Evolutionary conservation across 2,797 vertebrate genomes (phyloP), one percentile per base, ranked within the genome.

Genomic region (Periparus ater): DNA sequence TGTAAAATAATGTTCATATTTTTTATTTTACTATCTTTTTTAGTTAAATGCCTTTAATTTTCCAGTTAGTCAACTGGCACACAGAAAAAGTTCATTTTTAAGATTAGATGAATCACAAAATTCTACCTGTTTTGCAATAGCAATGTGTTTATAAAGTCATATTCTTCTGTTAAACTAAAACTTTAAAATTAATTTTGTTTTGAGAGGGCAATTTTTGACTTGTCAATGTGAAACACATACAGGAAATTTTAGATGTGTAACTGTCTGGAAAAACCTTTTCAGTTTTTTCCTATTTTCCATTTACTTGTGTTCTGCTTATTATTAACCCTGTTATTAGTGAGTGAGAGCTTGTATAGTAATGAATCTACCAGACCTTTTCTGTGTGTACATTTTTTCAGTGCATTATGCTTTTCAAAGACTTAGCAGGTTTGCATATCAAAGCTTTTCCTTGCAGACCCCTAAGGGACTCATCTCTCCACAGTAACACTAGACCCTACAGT

Each of bases 391-490:
- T 95, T 91, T 96, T 91, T 44, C 47, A 87, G 54, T 90, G 57
- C 79, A 91, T 78, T 96, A 84, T 85, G 50, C 51, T 96, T 96
- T 91, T 65, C 62, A 79, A 96, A 95, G 85, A 58, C 57, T 95
- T 95, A 95, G 53, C 58, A 91, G 34, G 87, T 96, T 96, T 97
- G 83, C 93, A 94, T 96, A 93, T 95, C 45, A 32, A 95, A 96
- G 81, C 92, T 95, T 95, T 96, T 94, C 81, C 92, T 92, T 85
- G 65, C 23, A 85, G 77, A 72, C 55, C 81, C 89, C 68, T 94
- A 84, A 95, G 94, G 92, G 70, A 96, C 85, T 96, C 50, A 96
- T 97, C 97, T 97, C 93, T 96, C 91, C 94, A 73, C 67, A 91
- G 91, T 92, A 95, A 96, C 89, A 85, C 50, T 73, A 95, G 91